These are phyloP conservation scores for Merops nubicus DNA, from an alignment of 2,113 vertebrate genomes.

Conservation along the genomic window DNA sequence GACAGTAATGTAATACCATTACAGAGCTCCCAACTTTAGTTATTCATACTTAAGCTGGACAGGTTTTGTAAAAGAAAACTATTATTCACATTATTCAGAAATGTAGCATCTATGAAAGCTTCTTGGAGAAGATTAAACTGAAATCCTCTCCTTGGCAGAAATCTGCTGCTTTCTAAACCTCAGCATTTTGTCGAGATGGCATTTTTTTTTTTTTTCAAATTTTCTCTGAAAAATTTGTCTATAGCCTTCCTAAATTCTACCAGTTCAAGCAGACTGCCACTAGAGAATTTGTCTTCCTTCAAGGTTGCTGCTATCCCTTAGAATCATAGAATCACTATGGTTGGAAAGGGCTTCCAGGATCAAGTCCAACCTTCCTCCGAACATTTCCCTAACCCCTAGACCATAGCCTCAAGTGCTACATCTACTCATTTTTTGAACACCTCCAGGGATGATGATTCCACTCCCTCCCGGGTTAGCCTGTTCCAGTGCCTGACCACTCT, in stretches of 20 bases:
- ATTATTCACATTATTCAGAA: conserved; percentile 39
- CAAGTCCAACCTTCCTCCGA: no score
- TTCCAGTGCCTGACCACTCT: no score
- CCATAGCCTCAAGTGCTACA: no score
- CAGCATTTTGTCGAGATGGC: neutral
- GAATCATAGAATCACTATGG: no score
- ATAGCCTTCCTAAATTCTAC: neutral
- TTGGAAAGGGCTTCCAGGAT: no score
- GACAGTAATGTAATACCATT: conserved; percentile 64
- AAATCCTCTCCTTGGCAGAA: neutral
- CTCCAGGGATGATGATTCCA: no score
- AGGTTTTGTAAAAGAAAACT: conserved; percentile 51
- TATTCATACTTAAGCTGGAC: conserved; percentile 48
- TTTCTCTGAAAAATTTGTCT: neutral
- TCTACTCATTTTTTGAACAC: no score
- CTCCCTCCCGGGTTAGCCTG: no score
- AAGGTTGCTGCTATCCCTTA: neutral
- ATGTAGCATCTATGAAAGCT: neutral
- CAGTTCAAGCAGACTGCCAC: neutral
- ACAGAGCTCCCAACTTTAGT: conserved; percentile 44
- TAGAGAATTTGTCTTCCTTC: neutral
- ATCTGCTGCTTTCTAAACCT: neutral
- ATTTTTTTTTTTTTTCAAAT: neutral
- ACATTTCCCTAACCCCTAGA: no score
- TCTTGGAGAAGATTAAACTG: neutral